These are phyloP conservation scores for Halcyon malimbica DNA, from an alignment of 2,113 vertebrate species.

Conservation along the genomic window DNA sequence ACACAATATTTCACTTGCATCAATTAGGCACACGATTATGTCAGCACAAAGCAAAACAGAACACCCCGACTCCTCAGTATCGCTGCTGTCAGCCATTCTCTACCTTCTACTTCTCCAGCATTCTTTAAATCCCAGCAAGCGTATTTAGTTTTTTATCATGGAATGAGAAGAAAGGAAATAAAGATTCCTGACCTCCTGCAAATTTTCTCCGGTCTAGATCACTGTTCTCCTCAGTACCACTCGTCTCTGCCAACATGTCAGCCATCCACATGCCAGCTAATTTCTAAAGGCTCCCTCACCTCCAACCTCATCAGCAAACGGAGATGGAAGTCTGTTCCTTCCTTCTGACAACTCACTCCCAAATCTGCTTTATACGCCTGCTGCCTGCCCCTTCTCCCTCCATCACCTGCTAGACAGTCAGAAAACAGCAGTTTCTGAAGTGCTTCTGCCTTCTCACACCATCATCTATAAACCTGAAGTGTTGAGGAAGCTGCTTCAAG, in stretches of 20 bases:
- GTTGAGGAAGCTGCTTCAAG: not conserved
- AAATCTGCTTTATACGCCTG: not conserved
- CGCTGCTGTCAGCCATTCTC: not conserved
- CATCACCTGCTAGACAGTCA: not conserved
- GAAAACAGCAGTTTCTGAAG: not conserved
- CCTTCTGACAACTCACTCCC: not conserved
- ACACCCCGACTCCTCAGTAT: not conserved
- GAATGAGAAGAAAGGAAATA: not conserved
- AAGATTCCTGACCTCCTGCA: not conserved
- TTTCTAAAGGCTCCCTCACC: not conserved
- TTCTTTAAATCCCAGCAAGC: not conserved
- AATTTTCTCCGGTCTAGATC: not conserved
- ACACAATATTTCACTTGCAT: not conserved
- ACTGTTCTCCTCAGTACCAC: not conserved
- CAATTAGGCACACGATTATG: not conserved
- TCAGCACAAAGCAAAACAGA: constrained; percentile 26
- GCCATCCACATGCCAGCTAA: not conserved
- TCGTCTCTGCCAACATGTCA: not conserved
- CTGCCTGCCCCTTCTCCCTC: not conserved
- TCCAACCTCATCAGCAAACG: not conserved
- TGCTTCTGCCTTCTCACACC: not conserved
- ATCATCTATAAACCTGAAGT: not conserved
- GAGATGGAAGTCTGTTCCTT: not conserved
- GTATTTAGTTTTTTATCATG: fast-evolving
- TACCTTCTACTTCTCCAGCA: not conserved